Base-by-base conservation (phyloP, 1,140 invertebrate species). In the Whitmania pigra region DNA sequence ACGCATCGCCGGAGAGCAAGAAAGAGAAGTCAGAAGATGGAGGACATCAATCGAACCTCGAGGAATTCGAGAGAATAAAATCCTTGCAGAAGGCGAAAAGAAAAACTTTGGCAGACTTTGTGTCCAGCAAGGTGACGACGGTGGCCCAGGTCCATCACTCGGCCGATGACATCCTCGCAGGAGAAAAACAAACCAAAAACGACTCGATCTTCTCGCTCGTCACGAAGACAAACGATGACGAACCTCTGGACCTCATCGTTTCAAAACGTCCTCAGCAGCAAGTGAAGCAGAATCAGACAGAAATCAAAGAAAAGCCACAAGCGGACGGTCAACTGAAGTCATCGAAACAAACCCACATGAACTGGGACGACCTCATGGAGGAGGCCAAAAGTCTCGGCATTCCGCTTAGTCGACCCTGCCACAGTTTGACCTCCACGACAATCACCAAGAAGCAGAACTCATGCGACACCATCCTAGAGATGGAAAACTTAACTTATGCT, bases 331-430 rank as follows among this genome's bases (percentile, higher is more conserved):
- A 49, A 13, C 43, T 49, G 43, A 49, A 49, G 13, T 63, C 29
- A 5, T 63, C 57, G n/a, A 69, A 73, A 49, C 68, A 71, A 36
- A 73, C 69, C 15, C 73, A 73, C 69, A 73, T 73, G 73, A 43
- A 43, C 18, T 73, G 73, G 73, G 73, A 70, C 17, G 73, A 73
- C 25, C 40, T 73, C 11, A 73, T 73, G 73, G 54, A 63, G 43
- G 73, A 73, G 57, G 73, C 73, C 25, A 70, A 67, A 25, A 71
- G 29, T 36, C 60, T 73, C 18, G 73, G 73, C 6, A 73, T 73
- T 67, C 73, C 73, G 3, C 69, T 71, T 9, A 63, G 49, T 60
- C 22, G 25, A 40, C 73, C 73, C 22, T 49, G 22, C n/a, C 31
- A 13, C 53, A 49, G 29, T 15, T 40, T 70, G 57, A 31, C 57